A percentile compares a stretch with the other conserved stretches of the same genome.
Evolutionary conservation across 2,888 invertebrate genomes (phyloP).

Genomic region (Parapristionchus giblindavisi): DNA sequence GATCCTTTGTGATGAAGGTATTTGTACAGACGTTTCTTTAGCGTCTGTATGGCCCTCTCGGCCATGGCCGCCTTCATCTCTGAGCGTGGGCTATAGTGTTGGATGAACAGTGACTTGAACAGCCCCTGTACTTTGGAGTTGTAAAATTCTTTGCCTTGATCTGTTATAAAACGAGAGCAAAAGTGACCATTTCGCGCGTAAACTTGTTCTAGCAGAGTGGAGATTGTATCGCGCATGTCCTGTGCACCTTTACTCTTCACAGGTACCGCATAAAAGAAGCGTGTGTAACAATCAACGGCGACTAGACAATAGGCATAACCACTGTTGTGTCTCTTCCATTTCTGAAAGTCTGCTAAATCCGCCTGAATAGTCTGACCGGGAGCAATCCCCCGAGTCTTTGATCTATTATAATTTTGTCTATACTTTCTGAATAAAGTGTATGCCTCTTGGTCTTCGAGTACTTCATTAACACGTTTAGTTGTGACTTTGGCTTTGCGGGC

Average conservation of each 20-base stretch:
- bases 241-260: not conserved
- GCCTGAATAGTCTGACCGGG: not conserved
- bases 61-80: conserved; percentile 7
- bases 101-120: not conserved
- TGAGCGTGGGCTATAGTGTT: not conserved
- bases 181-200: not conserved
- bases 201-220: not conserved
- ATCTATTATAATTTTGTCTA: not conserved
- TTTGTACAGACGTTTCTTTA: not conserved
- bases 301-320: not conserved
- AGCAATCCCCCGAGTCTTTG: not conserved
- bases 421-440: conserved; percentile 7
- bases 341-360: not conserved
- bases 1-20: not conserved
- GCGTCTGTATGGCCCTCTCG: conserved; percentile 10
- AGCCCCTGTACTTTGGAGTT: not conserved
- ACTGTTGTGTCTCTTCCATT: not conserved
- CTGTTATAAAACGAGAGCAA: conserved; percentile 8
- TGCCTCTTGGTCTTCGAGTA: not conserved
- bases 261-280: not conserved
- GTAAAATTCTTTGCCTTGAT: conserved; percentile 1
- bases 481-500: not conserved
- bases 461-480: not conserved
- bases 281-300: conserved; percentile 1
- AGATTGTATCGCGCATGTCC: not conserved